phyloP scores from a whole-genome alignment of 1,140 invertebrate genomes.

The Zaprionus inermis region DNA sequence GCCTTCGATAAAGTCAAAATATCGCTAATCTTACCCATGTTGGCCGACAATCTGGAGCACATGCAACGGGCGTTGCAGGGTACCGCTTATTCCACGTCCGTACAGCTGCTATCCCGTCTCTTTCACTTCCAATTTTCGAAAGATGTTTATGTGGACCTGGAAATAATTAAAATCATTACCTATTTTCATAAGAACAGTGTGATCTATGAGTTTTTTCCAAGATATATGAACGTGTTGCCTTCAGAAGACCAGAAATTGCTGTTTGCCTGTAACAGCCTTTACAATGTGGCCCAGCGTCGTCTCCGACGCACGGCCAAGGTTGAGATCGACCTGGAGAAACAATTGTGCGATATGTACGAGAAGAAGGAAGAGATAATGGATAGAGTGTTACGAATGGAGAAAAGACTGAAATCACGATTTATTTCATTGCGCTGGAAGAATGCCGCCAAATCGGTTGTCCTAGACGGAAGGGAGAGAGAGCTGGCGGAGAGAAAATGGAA shows the following conservation, averaged over 20 bases:
- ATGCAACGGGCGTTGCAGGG: slow-evolving; percentile 9
- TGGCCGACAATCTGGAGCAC: slow-evolving; percentile 34
- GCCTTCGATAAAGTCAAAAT: slow-evolving; percentile 54
- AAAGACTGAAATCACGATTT: slow-evolving; percentile 28
- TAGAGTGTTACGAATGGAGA: neutral
- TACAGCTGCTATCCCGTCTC: neutral
- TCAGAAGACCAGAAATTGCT: slow-evolving; percentile 40
- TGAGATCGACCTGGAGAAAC: slow-evolving; percentile 60
- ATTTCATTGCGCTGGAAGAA: slow-evolving; percentile 51
- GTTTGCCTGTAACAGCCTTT: slow-evolving; percentile 49
- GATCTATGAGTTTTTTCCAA: slow-evolving; percentile 50
- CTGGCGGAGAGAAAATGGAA: slow-evolving; percentile 66
- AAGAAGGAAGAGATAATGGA: slow-evolving; percentile 39
- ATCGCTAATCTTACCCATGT: slow-evolving; percentile 50
- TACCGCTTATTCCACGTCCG: slow-evolving; percentile 36
- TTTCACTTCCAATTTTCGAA: neutral
- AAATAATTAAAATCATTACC: slow-evolving; percentile 45
- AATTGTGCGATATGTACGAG: slow-evolving; percentile 51
- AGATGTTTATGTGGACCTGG: slow-evolving; percentile 21
- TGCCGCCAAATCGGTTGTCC: slow-evolving; percentile 43
- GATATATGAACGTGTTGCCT: slow-evolving; percentile 15
- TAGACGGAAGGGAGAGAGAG: slow-evolving; percentile 57
- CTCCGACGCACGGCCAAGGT: slow-evolving; percentile 49
- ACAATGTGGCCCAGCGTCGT: slow-evolving; percentile 47
- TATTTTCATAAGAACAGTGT: slow-evolving; percentile 51